Conservation (phyloP, 2,888 invertebrate species). For the Drosophila eohydei region DNA sequence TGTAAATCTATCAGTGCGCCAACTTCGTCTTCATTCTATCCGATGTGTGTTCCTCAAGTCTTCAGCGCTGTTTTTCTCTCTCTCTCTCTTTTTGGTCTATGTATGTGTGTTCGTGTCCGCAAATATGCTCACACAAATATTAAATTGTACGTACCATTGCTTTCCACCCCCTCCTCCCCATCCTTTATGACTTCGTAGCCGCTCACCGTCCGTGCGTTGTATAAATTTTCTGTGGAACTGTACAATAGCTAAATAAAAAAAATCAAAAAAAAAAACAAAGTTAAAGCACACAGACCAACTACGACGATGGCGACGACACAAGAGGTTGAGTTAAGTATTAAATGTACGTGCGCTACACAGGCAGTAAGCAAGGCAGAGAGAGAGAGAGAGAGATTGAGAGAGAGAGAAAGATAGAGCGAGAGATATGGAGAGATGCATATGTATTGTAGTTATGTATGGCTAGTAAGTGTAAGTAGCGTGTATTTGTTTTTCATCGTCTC, state of each 20-base stretch:
- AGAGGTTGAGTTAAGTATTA: slow-evolving; percentile 63
- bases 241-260: slow-evolving; percentile 75
- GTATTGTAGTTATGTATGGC: slow-evolving; percentile 63
- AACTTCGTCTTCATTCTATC: slow-evolving; percentile 51
- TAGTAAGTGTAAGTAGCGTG: slow-evolving; percentile 78
- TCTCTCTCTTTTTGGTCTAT: slow-evolving; percentile 4
- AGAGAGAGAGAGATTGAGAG: background rate
- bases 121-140: slow-evolving; percentile 78
- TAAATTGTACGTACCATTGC: slow-evolving; percentile 63
- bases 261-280: slow-evolving; percentile 59
- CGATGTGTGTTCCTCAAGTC: slow-evolving; percentile 50
- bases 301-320: slow-evolving; percentile 36
- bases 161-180: slow-evolving; percentile 11
- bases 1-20: slow-evolving; percentile 46
- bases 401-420: background rate
- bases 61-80: slow-evolving; percentile 23
- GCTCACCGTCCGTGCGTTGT: slow-evolving; percentile 68
- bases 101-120: slow-evolving; percentile 42
- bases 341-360: slow-evolving; percentile 56
- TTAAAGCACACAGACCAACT: slow-evolving; percentile 67
- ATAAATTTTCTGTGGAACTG: slow-evolving; percentile 78
- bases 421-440: slow-evolving; percentile 35
- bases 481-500: slow-evolving; percentile 71
- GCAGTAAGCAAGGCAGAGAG: background rate
- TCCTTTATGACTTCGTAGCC: slow-evolving; percentile 16